These are phyloP conservation scores for Macaca nemestrina DNA, from an alignment of 2,113 vertebrate genomes.

Conservation along the genomic window DNA sequence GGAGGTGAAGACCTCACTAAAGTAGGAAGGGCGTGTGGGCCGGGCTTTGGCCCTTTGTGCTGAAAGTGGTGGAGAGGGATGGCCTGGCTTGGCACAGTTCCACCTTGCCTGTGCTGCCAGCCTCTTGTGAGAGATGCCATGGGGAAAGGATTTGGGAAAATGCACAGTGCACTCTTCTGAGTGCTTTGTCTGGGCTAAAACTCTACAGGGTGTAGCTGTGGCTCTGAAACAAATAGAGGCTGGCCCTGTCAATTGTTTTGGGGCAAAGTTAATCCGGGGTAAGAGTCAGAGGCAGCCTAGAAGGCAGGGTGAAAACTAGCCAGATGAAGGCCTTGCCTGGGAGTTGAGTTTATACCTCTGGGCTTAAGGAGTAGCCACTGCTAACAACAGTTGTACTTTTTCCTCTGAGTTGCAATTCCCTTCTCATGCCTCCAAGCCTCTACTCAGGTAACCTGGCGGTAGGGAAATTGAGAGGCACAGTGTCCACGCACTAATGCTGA, in stretches of 20 bases:
- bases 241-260: neutral
- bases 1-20: neutral
- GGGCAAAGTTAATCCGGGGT: neutral
- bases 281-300: neutral
- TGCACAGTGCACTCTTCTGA: neutral
- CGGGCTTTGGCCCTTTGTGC: rapidly evolving
- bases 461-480: neutral
- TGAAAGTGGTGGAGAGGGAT: neutral
- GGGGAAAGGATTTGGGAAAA: neutral
- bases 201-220: neutral
- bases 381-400: neutral
- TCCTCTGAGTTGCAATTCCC: neutral
- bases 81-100: neutral
- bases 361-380: neutral
- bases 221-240: neutral
- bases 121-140: neutral
- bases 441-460: too few species aligned
- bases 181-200: neutral
- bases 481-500: neutral
- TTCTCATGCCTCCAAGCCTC: neutral
- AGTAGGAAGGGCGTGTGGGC: neutral
- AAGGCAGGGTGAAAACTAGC: neutral
- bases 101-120: neutral
- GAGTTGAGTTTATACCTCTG: neutral
- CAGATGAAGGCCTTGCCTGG: neutral